A percentile compares a stretch with the other conserved stretches of the same genome.
These are phyloP conservation scores for Notodonta dromedarius DNA, from an alignment of 2,888 invertebrate genomes.

Conservation along the genomic window DNA sequence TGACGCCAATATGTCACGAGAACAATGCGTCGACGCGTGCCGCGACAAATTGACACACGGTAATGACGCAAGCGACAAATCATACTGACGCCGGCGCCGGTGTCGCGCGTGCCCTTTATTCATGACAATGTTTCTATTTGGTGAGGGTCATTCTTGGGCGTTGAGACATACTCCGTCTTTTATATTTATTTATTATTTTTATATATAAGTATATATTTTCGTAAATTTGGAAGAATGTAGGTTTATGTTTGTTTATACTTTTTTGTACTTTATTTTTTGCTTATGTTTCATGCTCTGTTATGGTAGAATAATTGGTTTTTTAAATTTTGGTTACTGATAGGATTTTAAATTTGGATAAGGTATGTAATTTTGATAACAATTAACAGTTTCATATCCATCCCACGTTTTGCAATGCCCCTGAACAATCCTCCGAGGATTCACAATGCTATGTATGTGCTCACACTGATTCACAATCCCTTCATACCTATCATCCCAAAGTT, in stretches of 20 bases:
- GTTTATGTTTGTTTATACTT: too few species aligned
- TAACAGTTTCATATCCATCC: too few species aligned
- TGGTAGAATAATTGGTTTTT: too few species aligned
- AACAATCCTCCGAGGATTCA: not conserved
- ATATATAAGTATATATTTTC: too few species aligned
- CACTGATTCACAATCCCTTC: not conserved
- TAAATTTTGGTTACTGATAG: too few species aligned
- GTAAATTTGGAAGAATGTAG: too few species aligned
- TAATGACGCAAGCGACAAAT: conserved; percentile 21
- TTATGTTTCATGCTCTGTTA: too few species aligned
- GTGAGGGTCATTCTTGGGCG: not conserved
- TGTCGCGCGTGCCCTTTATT: not conserved
- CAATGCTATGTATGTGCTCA: not conserved
- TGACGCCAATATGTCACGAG: conserved; percentile 1
- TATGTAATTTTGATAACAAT: too few species aligned
- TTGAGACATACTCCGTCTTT: too few species aligned
- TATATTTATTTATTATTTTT: too few species aligned
- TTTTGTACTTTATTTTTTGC: too few species aligned
- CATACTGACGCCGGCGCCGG: conserved; percentile 4
- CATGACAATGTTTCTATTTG: not conserved
- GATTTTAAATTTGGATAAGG: too few species aligned
- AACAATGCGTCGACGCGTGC: conserved; percentile 21
- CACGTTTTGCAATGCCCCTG: not conserved
- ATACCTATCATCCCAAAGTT: not conserved
- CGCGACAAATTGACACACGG: conserved; percentile 25